phyloP scores from a whole-genome alignment of 1,140 invertebrate species.

The Eubasilissa regina region DNA sequence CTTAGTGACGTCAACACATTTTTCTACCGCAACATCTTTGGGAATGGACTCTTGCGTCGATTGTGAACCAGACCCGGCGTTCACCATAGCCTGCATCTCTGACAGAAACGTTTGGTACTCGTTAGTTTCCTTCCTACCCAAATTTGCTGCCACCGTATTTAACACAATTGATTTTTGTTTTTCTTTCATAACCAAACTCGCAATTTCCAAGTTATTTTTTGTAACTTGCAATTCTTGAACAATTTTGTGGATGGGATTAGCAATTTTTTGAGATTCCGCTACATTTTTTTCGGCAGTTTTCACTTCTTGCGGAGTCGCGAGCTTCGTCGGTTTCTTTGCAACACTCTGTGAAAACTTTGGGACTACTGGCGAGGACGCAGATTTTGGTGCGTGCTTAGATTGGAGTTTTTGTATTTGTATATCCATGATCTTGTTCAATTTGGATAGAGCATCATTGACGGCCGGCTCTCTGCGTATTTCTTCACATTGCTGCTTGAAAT shows the following conservation, averaged over 20 bases:
- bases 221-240: not conserved
- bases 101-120: slow-evolving; percentile 21
- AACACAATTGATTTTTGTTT: not conserved
- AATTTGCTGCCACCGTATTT: not conserved
- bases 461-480: not conserved
- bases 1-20: too few species aligned
- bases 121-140: not conserved
- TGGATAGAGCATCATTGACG: slow-evolving; percentile 3
- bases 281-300: not conserved
- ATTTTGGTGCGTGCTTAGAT: not conserved
- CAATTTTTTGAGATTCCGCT: not conserved
- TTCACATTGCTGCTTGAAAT: not conserved
- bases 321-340: not conserved
- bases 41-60: too few species aligned
- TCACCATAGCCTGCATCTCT: slow-evolving; percentile 29
- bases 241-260: not conserved
- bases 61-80: slow-evolving; percentile 26
- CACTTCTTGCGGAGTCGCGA: not conserved
- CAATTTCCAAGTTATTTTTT: slow-evolving; percentile 3
- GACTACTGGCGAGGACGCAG: not conserved
- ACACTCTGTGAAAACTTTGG: not conserved
- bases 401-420: slow-evolving; percentile 22
- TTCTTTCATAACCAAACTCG: not conserved
- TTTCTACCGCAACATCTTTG: too few species aligned
- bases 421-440: slow-evolving; percentile 23